These are phyloP conservation scores for Cephus rjabovi DNA, from an alignment of 2,888 invertebrate species.

Conservation along the genomic window DNA sequence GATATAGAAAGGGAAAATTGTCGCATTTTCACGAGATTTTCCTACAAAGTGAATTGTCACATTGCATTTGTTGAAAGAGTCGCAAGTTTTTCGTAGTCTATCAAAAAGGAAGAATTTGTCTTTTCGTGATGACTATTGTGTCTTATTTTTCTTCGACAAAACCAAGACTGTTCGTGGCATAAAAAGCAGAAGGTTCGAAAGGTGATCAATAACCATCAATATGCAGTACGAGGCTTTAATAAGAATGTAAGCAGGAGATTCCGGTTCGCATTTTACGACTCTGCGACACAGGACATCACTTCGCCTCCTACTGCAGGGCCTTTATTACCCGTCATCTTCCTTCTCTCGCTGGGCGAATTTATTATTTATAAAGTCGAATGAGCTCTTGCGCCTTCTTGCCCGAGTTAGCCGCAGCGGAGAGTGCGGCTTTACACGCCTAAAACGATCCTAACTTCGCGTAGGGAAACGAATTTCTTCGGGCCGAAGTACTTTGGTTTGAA, in stretches of 20 bases:
- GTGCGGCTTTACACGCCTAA: slow-evolving; percentile 33
- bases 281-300: slow-evolving; percentile 63
- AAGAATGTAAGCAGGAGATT: slow-evolving; percentile 41
- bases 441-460: background rate
- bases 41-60: background rate
- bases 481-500: background rate
- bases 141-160: background rate
- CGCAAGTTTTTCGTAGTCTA: background rate
- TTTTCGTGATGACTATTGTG: background rate
- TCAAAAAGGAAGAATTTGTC: background rate
- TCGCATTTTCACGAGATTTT: background rate
- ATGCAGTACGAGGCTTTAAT: slow-evolving; percentile 58
- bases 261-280: slow-evolving; percentile 51
- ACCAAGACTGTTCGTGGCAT: background rate
- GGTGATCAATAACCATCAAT: slow-evolving; percentile 61
- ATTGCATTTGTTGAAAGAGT: background rate
- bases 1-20: background rate
- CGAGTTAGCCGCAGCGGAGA: slow-evolving; percentile 35
- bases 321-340: slow-evolving; percentile 54
- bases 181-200: background rate
- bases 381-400: slow-evolving; percentile 44
- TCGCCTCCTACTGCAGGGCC: slow-evolving; percentile 53
- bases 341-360: slow-evolving; percentile 45
- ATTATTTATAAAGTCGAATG: slow-evolving; percentile 61
- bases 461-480: background rate